These are phyloP conservation scores for Pristionchus mayeri DNA, from an alignment of 2,888 invertebrate species.

Conservation along the genomic window DNA sequence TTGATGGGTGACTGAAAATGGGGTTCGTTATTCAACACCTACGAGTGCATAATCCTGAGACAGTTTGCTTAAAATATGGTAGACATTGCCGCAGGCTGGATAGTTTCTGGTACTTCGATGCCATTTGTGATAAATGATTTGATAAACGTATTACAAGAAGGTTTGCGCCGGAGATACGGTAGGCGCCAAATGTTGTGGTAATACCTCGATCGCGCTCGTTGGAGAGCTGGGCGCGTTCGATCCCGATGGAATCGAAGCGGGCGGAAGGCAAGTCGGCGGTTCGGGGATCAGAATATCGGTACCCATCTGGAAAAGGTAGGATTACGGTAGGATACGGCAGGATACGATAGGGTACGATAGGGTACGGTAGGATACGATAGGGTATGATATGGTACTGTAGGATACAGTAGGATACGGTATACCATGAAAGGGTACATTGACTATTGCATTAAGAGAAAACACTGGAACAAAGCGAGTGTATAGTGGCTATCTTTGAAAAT, in stretches of 20 bases:
- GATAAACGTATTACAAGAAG: too few relatives aligned
- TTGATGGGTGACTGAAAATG: conserved; percentile 52
- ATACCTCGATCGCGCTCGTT: conserved; percentile 11
- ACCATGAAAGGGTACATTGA: not conserved
- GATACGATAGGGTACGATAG: not conserved
- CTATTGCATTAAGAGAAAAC: not conserved
- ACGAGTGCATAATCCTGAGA: too few relatives aligned
- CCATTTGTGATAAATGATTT: too few relatives aligned
- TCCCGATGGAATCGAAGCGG: not conserved
- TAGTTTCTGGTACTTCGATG: too few relatives aligned
- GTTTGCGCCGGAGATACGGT: too few relatives aligned
- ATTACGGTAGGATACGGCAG: not conserved
- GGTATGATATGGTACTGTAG: not conserved
- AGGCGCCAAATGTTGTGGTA: too few relatives aligned
- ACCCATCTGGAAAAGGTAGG: conserved; percentile 18
- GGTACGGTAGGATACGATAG: not conserved
- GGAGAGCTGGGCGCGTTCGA: not conserved
- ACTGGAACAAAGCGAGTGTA: not conserved
- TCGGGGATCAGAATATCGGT: conserved; percentile 26
- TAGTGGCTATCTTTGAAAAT: too few relatives aligned
- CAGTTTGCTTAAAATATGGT: too few relatives aligned
- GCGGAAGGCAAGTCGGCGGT: not conserved
- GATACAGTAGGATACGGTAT: not conserved
- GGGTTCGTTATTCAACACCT: too few relatives aligned
- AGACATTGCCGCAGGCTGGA: too few relatives aligned